Conservation (phyloP, 2,888 invertebrate genomes). For the Agrypnus murinus region DNA sequence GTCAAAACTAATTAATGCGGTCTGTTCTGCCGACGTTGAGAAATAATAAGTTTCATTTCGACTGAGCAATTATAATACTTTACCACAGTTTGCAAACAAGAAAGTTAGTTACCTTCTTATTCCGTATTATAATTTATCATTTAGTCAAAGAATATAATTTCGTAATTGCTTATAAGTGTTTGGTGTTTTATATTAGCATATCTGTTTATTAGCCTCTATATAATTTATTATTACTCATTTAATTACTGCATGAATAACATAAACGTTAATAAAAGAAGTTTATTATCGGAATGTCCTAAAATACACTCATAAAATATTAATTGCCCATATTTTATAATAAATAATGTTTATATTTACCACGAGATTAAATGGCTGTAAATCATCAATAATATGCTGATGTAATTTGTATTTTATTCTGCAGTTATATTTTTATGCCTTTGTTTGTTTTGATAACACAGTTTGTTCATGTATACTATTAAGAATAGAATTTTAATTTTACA, state of each 20-base stretch:
- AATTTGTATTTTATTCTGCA: constrained; percentile 54
- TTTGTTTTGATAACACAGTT: constrained; percentile 46
- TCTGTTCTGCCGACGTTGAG: no score
- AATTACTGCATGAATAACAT: constrained; percentile 62
- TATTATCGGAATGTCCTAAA: constrained; percentile 68
- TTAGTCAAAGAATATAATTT: constrained; percentile 22
- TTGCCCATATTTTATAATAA: constrained; percentile 68
- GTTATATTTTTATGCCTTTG: constrained; percentile 47
- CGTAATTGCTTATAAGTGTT: constrained; percentile 39
- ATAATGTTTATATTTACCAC: constrained; percentile 69
- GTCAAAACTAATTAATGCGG: no score
- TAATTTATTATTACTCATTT: constrained; percentile 48
- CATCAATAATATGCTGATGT: constrained; percentile 64
- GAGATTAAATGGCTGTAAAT: constrained; percentile 68
- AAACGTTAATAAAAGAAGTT: constrained; percentile 67
- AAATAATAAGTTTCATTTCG: no score
- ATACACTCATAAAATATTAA: constrained; percentile 68
- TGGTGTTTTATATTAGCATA: constrained; percentile 38
- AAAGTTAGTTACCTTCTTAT: no score
- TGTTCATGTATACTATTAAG: constrained; percentile 40
- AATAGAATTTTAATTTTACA: constrained; percentile 13
- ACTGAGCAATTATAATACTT: no score
- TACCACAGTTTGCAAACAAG: no score
- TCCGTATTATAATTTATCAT: neutral
- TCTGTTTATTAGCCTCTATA: constrained; percentile 53